A percentile compares a stretch with the other conserved stretches of the same genome.
These are phyloP conservation scores for Ictalurus punctatus DNA, from an alignment of 2,113 vertebrate genomes.

Conservation along the genomic window DNA sequence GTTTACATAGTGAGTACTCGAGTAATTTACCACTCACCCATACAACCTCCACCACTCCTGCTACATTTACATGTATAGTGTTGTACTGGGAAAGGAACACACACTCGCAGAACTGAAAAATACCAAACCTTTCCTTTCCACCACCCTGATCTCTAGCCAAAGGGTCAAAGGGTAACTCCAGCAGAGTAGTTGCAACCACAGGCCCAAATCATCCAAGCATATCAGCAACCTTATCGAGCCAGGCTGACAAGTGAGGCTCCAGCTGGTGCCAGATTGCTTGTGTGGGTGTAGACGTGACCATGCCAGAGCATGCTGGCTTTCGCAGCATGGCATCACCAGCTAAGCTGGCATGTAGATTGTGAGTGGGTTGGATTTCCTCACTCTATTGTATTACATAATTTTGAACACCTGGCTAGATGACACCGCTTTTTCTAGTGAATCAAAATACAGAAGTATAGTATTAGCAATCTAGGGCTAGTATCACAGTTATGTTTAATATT, in stretches of 20 bases:
- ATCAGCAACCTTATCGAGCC: not conserved
- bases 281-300: conserved; percentile 63
- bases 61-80: not conserved
- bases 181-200: not conserved
- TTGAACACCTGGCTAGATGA: not conserved
- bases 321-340: not conserved
- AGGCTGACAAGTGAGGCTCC: conserved; percentile 25
- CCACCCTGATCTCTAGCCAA: not conserved
- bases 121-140: not conserved
- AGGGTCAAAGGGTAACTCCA: conserved; percentile 1
- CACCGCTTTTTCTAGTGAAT: not conserved
- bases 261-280: conserved; percentile 68
- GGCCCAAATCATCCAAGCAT: not conserved
- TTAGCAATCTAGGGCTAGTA: not conserved
- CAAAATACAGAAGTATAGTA: not conserved
- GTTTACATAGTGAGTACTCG: not conserved
- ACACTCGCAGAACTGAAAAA: not conserved
- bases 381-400: not conserved
- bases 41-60: not conserved
- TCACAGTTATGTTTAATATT: not conserved
- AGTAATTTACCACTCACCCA: not conserved
- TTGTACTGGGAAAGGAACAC: not conserved
- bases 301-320: conserved; percentile 27
- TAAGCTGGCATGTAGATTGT: conserved; percentile 1
- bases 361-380: not conserved